Percentiles rank a stretch among this genome's conserved stretches.
Conservation (phyloP, 1,140 invertebrate species). For the Drosophila bifasciata region DNA sequence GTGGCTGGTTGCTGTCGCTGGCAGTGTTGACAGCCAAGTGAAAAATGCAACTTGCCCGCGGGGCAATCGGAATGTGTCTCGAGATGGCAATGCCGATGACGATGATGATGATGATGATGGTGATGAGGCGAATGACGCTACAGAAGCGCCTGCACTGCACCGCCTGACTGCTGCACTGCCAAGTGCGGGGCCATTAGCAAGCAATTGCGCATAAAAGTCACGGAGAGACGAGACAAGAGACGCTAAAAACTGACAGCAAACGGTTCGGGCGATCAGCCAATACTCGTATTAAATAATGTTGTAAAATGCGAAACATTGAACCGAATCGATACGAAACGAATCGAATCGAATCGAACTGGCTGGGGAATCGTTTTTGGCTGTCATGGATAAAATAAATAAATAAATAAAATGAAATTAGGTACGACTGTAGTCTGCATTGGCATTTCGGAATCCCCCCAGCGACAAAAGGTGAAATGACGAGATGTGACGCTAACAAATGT, state of each 20-base stretch:
- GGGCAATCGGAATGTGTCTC: conserved; percentile 59
- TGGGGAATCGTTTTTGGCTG: conserved; percentile 42
- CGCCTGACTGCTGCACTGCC: background rate
- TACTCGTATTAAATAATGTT: conserved; percentile 76
- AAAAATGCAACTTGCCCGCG: conserved; percentile 75
- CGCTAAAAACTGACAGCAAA: conserved; percentile 3
- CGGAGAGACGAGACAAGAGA: conserved; percentile 32
- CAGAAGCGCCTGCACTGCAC: conserved; percentile 44
- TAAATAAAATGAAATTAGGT: conserved; percentile 78
- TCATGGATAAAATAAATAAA: conserved; percentile 65
- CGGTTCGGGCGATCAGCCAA: conserved; percentile 56
- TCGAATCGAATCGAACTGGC: conserved; percentile 35
- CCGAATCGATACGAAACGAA: conserved; percentile 40
- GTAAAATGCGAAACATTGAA: conserved; percentile 76
- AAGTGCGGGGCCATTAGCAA: conserved; percentile 65
- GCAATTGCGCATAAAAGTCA: conserved; percentile 81
- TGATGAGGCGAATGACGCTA: conserved; percentile 70
- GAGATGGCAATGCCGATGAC: conserved; percentile 37
- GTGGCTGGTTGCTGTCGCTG: conserved; percentile 28
- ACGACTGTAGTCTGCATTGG: conserved; percentile 52
- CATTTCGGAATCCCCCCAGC: conserved; percentile 49
- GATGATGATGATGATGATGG: conserved; percentile 36
- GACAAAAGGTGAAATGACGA: conserved; percentile 76
- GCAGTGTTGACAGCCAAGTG: conserved; percentile 68
- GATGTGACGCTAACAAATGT: conserved; percentile 36